Conservation (phyloP, 2,797 vertebrate genomes). For the Coilia nasus region DNA sequence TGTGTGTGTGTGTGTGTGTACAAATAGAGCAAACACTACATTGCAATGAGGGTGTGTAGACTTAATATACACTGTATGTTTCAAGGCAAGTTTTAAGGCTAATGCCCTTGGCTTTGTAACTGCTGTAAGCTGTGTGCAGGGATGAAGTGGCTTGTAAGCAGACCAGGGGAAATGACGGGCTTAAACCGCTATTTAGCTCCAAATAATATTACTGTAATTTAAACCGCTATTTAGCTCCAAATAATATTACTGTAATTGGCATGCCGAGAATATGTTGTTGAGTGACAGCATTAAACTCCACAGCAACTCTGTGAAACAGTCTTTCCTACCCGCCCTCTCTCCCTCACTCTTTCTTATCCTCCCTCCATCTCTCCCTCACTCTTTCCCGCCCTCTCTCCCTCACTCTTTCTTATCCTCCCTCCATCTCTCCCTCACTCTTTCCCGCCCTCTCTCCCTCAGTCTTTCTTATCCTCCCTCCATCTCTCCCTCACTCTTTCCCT, state of each 20-base stretch:
- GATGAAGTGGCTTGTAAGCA: constrained; percentile 2
- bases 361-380: too few species aligned
- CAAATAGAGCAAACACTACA: too few species aligned
- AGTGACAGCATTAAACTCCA: constrained; percentile 17
- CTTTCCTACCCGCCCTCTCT: not conserved
- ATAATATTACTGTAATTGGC: constrained; percentile 16
- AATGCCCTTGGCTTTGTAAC: not conserved
- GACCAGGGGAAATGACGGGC: constrained; percentile 8
- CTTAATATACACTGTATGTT: not conserved
- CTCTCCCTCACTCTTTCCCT: too few species aligned
- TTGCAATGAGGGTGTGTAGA: too few species aligned
- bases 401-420: not conserved
- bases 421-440: not conserved
- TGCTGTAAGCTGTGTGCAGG: not conserved
- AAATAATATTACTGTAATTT: constrained; percentile 17
- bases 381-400: not conserved
- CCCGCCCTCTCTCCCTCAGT: not conserved
- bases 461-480: too few species aligned
- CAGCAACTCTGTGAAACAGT: not conserved
- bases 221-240: not conserved
- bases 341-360: not conserved
- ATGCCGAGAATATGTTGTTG: not conserved
- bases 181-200: not conserved
- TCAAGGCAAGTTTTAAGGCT: not conserved
- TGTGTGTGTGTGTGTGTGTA: too few species aligned